These are phyloP conservation scores for Petaurus breviceps DNA, from an alignment of 2,113 vertebrate species.

Conservation along the genomic window DNA sequence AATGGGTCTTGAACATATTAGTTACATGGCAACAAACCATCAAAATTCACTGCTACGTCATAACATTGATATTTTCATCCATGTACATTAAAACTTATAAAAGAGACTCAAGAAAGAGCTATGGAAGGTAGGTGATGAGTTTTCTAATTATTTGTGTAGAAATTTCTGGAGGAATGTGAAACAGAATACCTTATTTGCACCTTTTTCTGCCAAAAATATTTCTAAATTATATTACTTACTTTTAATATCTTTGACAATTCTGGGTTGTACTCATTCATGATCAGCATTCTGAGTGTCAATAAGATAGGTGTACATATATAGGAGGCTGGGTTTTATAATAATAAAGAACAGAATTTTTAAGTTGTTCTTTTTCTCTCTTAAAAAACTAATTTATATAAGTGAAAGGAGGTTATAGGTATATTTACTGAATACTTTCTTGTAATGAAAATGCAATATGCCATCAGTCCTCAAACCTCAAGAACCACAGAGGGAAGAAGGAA, in stretches of 20 bases:
- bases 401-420: neutral
- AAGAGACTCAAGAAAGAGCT: neutral
- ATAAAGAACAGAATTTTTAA: neutral
- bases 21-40: neutral
- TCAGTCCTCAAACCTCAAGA: neutral
- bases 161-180: neutral
- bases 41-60: neutral
- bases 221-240: neutral
- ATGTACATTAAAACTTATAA: neutral
- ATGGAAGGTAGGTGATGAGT: neutral
- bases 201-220: neutral
- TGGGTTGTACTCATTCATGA: neutral
- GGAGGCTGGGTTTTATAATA: neutral
- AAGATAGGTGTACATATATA: neutral
- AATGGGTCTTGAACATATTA: neutral
- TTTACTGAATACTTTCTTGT: neutral
- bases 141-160: neutral
- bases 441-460: neutral
- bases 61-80: neutral
- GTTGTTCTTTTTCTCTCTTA: too few relatives aligned
- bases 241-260: neutral
- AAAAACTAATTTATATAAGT: neutral
- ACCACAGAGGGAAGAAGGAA: neutral
- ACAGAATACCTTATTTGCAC: neutral
- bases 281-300: neutral